These are phyloP conservation scores for Drosophila lowei DNA, from an alignment of 1,140 invertebrate genomes.

Conservation along the genomic window DNA sequence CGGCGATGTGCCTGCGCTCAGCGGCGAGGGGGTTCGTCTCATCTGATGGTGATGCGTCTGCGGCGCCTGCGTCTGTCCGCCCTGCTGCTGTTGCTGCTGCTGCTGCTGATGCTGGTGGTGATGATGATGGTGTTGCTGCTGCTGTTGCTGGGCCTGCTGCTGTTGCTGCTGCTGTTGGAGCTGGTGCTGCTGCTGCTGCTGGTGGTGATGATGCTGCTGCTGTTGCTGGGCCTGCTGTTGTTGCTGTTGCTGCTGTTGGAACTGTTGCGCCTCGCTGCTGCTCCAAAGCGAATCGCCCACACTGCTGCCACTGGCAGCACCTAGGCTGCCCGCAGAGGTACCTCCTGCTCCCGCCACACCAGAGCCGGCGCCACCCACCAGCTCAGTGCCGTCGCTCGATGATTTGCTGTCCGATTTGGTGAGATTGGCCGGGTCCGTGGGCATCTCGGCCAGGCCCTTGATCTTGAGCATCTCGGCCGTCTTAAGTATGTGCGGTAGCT, in stretches of 20 bases:
- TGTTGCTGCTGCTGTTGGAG: slow-evolving; percentile 65
- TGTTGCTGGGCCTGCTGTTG: slow-evolving; percentile 50
- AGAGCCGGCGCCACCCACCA: slow-evolving; percentile 51
- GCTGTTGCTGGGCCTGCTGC: slow-evolving; percentile 59
- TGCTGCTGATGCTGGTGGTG: slow-evolving; percentile 66
- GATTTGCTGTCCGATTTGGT: slow-evolving; percentile 87
- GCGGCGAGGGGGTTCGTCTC: slow-evolving; percentile 76
- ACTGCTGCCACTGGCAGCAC: slow-evolving; percentile 65
- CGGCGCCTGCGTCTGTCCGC: slow-evolving; percentile 67
- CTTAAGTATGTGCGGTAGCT: slow-evolving; percentile 92
- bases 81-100: slow-evolving; percentile 69
- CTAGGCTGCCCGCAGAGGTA: slow-evolving; percentile 57
- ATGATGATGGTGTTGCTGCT: slow-evolving; percentile 72
- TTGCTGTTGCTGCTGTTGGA: slow-evolving; percentile 72
- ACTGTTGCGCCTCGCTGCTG: slow-evolving; percentile 78
- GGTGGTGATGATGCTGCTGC: slow-evolving; percentile 65
- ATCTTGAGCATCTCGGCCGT: slow-evolving; percentile 94
- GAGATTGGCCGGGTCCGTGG: slow-evolving; percentile 87
- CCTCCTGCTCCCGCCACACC: slow-evolving; percentile 53
- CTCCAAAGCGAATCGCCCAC: slow-evolving; percentile 80
- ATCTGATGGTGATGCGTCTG: slow-evolving; percentile 78
- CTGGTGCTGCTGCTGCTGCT: slow-evolving; percentile 64
- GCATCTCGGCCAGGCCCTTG: slow-evolving; percentile 93
- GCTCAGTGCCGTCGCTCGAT: slow-evolving; percentile 77
- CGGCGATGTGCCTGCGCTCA: slow-evolving; percentile 78